Evolutionary conservation across 2,888 invertebrate genomes (phyloP), one percentile per base, ranked within the genome.

Genomic region (Horisme vitalbata): DNA sequence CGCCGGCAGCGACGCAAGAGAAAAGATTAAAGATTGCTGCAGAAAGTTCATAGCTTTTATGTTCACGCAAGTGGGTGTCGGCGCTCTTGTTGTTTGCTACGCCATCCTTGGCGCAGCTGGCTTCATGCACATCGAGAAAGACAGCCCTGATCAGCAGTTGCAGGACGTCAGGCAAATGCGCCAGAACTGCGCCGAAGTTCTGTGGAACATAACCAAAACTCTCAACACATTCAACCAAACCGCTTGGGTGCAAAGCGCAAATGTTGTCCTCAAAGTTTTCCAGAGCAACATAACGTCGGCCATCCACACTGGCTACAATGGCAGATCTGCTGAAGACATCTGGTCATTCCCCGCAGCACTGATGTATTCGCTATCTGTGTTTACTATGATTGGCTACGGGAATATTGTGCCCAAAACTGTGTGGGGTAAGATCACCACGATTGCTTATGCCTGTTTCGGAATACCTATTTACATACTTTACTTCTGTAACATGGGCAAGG

Each of bases 341-440:
- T 97, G 97, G 97, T 94, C 95, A 0, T 96, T 96, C 64, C 95
- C 97, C 0, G 95, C 96, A 0, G 95, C 97, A 0, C 79, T 97
- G 2, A 97, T 97, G 96, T 97, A 95, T 73, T 96, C 95, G 15
- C 79, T 97, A 7, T 96, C 96, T 13, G 94, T 96, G 4, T 96
- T 97, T 68, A 96, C 97, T 3, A 97, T 97, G 97, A 96, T 97
- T 61, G 97, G 97, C 2, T 97, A 96, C 71, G 97, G 97, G 0
- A 96, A 96, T 75, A 92, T 96, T 78, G 94, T 96, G 7, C 96
- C 96, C 0, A 92, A 93, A 60, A 96, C 96, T 0, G 89, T 93
- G 0, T 94, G 94, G 93, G 97, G 97, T 1, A 96, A 96, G 80
- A 93, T 95, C 3, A 92, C 94, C 5, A 96, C 96, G 0, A 95